Evolutionary conservation across 2,113 vertebrate species (phyloP), one percentile per base, ranked within the genome.

Genomic region (Cephalopholis sonnerati): DNA sequence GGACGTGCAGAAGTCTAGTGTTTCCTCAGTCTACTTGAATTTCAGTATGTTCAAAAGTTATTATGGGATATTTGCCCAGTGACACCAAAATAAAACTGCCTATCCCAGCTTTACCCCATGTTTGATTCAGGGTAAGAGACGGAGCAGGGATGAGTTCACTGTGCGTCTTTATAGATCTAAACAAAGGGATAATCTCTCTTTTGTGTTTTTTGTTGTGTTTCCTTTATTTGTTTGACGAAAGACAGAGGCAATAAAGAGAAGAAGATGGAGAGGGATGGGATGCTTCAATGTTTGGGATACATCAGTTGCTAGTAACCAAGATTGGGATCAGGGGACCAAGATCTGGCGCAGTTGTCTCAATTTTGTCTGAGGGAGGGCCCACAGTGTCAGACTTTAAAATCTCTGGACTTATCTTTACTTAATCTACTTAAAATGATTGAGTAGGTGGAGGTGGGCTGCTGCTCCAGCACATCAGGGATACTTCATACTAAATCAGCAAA

Each of bases 401-500:
- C 13, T 48, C 51, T 55, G 4, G 8, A n/a, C 29, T n/a, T 41
- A n/a, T 64, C 48, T n/a, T 15, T 39, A n/a, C 25, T 66, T 65
- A 18, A 74, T 74, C 55, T 16, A 3, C 57, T 69, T 64, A 5
- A 72, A 55, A 27, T 51, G 17, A 63, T 17, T 36, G 36, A 72
- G 55, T 16, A 63, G 39, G 24, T 48, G 57, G 17, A 62, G 17
- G 20, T 22, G 2, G 41, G 44, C 20, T 4, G 2, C 29, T 57
- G 64, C 57, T 69, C 48, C 27, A 68, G 32, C 12, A 32, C 25
- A 36, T 32, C 0, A 44, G n/a, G 9, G 18, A 57, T 50, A 4
- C 77, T 64, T 74, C 29, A 67, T 5, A 41, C 27, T 53, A 58
- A 54, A 77, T 77, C 32, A 58, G 32, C 4, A 44, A 58, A 67